Conservation (phyloP, 2,113 vertebrate genomes). For the Camelus bactrianus region DNA sequence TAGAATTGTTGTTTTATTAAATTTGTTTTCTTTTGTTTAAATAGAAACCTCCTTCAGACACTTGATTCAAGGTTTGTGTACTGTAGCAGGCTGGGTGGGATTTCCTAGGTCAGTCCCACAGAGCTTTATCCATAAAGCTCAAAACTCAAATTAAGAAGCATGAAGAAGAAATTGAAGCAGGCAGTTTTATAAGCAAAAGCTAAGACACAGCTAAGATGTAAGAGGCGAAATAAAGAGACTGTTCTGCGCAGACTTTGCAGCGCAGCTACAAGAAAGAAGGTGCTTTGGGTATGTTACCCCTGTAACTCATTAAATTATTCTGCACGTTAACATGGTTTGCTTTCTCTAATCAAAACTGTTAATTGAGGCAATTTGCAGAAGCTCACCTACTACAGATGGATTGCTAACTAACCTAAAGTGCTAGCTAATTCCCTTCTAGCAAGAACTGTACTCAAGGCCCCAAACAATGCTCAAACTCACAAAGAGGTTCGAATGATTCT, state of each 20-base stretch:
- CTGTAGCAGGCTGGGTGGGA: not conserved
- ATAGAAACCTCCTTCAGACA: not conserved
- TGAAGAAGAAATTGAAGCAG: not conserved
- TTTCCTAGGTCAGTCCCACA: not conserved
- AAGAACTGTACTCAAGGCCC: not conserved
- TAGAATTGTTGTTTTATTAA: conserved; percentile 61
- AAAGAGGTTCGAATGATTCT: not conserved
- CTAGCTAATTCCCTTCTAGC: not conserved
- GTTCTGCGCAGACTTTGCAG: not conserved
- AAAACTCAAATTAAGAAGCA: not conserved
- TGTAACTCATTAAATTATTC: not conserved
- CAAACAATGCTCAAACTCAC: not conserved
- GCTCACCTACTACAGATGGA: not conserved
- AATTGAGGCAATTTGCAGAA: not conserved
- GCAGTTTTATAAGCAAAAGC: not conserved
- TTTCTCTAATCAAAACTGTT: conserved; percentile 3
- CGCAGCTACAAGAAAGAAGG: not conserved
- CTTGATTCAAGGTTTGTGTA: not conserved
- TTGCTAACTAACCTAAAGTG: not conserved
- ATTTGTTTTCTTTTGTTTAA: not conserved
- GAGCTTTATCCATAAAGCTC: not conserved
- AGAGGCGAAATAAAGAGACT: not conserved
- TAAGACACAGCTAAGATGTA: not conserved
- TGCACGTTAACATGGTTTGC: not conserved
- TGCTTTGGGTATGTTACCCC: not conserved